Base-by-base conservation (phyloP, 2,797 vertebrate genomes). In the Liasis olivaceus region DNA sequence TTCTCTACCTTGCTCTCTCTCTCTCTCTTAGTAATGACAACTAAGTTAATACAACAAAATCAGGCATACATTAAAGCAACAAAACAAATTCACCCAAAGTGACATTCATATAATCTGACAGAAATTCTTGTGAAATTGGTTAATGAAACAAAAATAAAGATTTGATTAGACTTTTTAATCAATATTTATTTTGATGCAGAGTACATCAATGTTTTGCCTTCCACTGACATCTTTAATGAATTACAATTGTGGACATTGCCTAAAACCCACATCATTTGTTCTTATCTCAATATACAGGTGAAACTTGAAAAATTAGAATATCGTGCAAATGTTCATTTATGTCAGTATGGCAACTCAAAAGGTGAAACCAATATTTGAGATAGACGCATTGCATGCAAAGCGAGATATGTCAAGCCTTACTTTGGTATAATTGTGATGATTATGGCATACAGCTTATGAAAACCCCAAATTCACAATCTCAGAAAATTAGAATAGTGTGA, bases 241-340 rank as follows among this genome's bases (percentile, higher is more conserved):
- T 72, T n/a, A 94, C 14, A n/a, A 85, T 60, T 94, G 91, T 89
- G 93, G 94, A 92, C 94, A 94, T 93, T 96, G 63, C 91, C 93
- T 96, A 94, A 96, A 96, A 64, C 69, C 93, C 47, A 51, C 87
- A 91, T 95, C 93, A 91, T 91, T 58, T n/a, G 77, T 62, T n/a
- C 85, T 8, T 81, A 56, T 94, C 94, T 96, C 90, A 85, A 36
- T 94, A 90, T 42, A n/a, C n/a, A n/a, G n/a, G n/a, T n/a, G n/a
- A n/a, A n/a, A n/a, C n/a, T n/a, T n/a, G n/a, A n/a, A n/a, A n/a
- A n/a, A n/a, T n/a, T n/a, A n/a, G n/a, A n/a, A n/a, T n/a, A n/a
- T n/a, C n/a, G n/a, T n/a, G n/a, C n/a, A n/a, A n/a, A n/a, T n/a
- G n/a, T n/a, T n/a, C n/a, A n/a, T n/a, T n/a, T n/a, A n/a, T n/a